A percentile compares a stretch with the other conserved stretches of the same genome.
phyloP scores from a whole-genome alignment of 2,888 invertebrate genomes.

The Tenthredo distinguenda region DNA sequence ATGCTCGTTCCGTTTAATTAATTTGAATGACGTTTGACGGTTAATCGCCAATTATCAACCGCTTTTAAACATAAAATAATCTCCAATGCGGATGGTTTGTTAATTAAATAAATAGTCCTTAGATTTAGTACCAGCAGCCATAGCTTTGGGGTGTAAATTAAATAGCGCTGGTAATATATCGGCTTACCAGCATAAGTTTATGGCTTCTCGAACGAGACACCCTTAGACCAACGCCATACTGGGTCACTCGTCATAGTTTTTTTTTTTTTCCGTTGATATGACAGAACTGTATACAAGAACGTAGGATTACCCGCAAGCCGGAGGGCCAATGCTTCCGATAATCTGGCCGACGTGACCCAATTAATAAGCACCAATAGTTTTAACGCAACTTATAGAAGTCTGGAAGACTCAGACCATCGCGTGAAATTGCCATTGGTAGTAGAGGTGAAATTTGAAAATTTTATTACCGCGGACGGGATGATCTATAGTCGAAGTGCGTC shows the following conservation, averaged over 20 bases:
- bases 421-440: background rate
- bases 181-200: constrained; percentile 36
- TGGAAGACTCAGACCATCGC: background rate
- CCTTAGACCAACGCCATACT: constrained; percentile 41
- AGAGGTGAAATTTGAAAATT: background rate
- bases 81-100: background rate
- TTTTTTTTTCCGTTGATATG: background rate
- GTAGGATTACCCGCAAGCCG: background rate
- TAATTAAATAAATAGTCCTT: background rate
- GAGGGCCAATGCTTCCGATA: constrained; percentile 11
- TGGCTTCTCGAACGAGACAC: constrained; percentile 42
- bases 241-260: constrained; percentile 35
- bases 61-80: background rate
- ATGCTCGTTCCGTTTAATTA: background rate
- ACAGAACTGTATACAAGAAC: background rate
- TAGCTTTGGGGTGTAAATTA: constrained; percentile 49
- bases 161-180: constrained; percentile 41
- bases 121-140: constrained; percentile 15
- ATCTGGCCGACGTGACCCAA: constrained; percentile 33
- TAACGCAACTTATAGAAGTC: background rate
- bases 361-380: background rate
- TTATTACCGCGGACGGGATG: background rate
- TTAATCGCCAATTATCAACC: constrained; percentile 19
- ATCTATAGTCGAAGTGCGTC: background rate
- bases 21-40: constrained; percentile 3